Evolutionary conservation across 2,888 invertebrate species (phyloP).

Genomic region (Pomacea canaliculata): DNA sequence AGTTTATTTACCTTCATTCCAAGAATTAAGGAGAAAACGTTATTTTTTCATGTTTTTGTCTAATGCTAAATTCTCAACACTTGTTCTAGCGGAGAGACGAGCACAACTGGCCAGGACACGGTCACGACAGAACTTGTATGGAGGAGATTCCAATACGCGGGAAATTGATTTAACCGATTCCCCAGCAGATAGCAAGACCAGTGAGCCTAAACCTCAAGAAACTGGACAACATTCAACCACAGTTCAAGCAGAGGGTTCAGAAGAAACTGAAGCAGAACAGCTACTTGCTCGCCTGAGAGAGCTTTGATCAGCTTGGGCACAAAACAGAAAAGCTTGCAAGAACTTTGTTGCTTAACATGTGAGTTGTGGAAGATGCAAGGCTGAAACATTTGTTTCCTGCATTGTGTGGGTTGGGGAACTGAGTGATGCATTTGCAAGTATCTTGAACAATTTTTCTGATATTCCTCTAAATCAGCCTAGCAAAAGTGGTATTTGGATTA

Average conservation of each 20-base stretch:
- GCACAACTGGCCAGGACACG: constrained; percentile 90
- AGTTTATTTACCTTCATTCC: too few relatives aligned
- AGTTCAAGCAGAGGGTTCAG: constrained; percentile 13
- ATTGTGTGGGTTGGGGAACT: too few relatives aligned
- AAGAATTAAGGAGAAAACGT: too few relatives aligned
- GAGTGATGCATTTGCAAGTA: too few relatives aligned
- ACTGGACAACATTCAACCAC: constrained; percentile 14
- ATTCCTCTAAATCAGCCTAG: too few relatives aligned
- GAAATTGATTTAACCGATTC: constrained; percentile 64
- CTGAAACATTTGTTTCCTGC: too few relatives aligned
- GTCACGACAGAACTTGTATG: constrained; percentile 75
- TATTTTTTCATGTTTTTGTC: background rate
- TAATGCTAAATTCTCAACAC: background rate
- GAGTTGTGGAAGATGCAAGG: too few relatives aligned
- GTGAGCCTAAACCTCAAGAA: background rate
- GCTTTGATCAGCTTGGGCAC: constrained; percentile 42
- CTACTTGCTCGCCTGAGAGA: constrained; percentile 59
- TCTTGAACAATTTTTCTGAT: too few relatives aligned
- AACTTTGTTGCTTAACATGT: too few relatives aligned
- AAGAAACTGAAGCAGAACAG: constrained; percentile 61
- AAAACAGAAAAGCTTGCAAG: too few relatives aligned
- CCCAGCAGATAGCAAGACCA: constrained; percentile 31
- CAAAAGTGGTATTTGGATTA: too few relatives aligned
- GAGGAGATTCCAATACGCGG: constrained; percentile 51
- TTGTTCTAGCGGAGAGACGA: constrained; percentile 83